These are phyloP conservation scores for Linyphia triangularis DNA, from an alignment of 2,888 invertebrate genomes.

Conservation along the genomic window DNA sequence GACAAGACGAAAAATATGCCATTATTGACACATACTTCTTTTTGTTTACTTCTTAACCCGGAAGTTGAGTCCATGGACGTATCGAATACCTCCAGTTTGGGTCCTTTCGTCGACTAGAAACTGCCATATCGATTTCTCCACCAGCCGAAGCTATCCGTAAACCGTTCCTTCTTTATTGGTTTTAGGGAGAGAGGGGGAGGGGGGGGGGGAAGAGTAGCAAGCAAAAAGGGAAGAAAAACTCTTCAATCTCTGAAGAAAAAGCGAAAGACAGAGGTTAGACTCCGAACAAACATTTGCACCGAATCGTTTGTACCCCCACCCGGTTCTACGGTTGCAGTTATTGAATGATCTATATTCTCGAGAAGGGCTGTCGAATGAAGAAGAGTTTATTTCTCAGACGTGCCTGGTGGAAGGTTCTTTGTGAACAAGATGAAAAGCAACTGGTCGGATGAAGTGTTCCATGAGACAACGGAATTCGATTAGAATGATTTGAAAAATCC, in stretches of 20 bases:
- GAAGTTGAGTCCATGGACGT: not conserved
- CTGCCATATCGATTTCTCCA: slow-evolving; percentile 18
- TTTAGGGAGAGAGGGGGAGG: slow-evolving; percentile 6
- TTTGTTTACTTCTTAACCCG: not conserved
- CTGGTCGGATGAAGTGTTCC: no score
- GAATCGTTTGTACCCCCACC: slow-evolving; percentile 19
- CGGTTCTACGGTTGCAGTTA: not conserved
- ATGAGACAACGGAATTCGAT: no score
- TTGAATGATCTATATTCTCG: slow-evolving; percentile 31
- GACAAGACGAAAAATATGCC: not conserved
- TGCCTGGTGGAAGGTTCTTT: not conserved
- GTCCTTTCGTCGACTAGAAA: slow-evolving; percentile 8
- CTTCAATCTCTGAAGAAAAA: slow-evolving; percentile 17
- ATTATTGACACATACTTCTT: not conserved
- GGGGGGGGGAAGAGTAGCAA: not conserved
- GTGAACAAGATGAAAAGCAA: no score
- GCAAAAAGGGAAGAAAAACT: slow-evolving; percentile 11
- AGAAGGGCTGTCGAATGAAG: slow-evolving; percentile 19
- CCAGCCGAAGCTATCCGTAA: slow-evolving; percentile 14
- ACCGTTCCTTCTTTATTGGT: slow-evolving; percentile 50
- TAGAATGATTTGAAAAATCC: no score
- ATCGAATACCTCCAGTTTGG: slow-evolving; percentile 2
- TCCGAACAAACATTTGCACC: slow-evolving; percentile 54
- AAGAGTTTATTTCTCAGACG: slow-evolving; percentile 9
- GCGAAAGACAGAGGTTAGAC: slow-evolving; percentile 18